Base-by-base conservation (phyloP, 2,113 vertebrate genomes). In the Nibea coibor region DNA sequence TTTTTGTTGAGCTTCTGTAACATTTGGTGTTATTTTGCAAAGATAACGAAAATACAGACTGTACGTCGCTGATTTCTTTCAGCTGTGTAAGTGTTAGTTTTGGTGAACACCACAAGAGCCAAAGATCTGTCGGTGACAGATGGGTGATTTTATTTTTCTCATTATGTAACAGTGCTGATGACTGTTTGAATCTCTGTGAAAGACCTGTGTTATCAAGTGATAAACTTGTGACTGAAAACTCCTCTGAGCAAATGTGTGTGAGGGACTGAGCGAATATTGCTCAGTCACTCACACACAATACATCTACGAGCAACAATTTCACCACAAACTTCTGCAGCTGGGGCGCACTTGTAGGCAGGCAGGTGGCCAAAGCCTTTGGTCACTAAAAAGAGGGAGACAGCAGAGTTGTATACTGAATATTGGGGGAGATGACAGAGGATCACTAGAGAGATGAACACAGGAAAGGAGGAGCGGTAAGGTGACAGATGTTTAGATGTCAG, bases 241-340 rank as follows among this genome's bases (percentile, higher is more conserved):
- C 63, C n/a, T 10, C 45, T 61, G 53, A 47, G 42, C 22, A 68
- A 66, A 28, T 15, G 12, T 54, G 24, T 53, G 35, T 42, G 50
- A 39, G 35, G n/a, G 47, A n/a, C 26, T 69, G 48, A 48, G 22
- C 28, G 22, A 31, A 42, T 57, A 74, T 83, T 74, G 53, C 47
- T 59, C 53, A 26, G 53, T 72, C 72, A 72, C 45, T 47, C 45
- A 45, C 43, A 45, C 43, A 45, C 43, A 45, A 45, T 45, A 12
- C 43, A 45, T 45, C 2, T 14, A 4, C 14, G 43, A 45, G 43
- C 43, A 20, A n/a, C 20, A 42, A 39, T 58, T 35, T 64, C 19
- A 35, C 14, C 58, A 75, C 31, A 65, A 58, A 16, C 72, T 20
- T 69, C 48, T 73, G 69, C 79, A 64, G 74, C 73, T 73, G 69